These are phyloP conservation scores for Patella vulgata DNA, from an alignment of 1,140 invertebrate genomes.

Conservation along the genomic window DNA sequence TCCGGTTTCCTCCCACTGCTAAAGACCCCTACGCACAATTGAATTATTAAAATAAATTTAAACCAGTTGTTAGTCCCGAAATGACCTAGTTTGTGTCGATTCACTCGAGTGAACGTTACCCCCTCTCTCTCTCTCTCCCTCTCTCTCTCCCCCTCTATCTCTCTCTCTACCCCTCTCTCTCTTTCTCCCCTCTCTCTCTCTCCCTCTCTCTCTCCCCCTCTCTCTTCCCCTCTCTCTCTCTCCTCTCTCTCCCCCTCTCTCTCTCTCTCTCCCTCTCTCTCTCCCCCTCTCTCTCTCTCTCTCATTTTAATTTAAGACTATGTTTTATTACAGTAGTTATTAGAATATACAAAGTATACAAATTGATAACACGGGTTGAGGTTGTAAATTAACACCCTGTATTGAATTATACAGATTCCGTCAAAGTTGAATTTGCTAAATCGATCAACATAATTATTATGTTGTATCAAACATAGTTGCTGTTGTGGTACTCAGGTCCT, in stretches of 20 bases:
- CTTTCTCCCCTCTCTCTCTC: not conserved
- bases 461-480: not conserved
- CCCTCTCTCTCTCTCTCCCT: not conserved
- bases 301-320: not conserved
- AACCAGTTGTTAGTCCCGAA: too few relatives aligned
- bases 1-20: too few relatives aligned
- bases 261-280: conserved; percentile 6
- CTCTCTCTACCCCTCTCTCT: conserved; percentile 1
- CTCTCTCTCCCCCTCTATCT: conserved; percentile 3
- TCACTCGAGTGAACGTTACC: too few relatives aligned
- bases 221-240: conserved; percentile 2
- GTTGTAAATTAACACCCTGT: not conserved
- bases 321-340: not conserved
- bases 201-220: not conserved
- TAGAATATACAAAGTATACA: not conserved
- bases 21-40: too few relatives aligned
- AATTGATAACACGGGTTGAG: not conserved
- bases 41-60: too few relatives aligned
- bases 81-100: too few relatives aligned
- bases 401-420: not conserved
- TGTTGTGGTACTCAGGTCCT: too few relatives aligned
- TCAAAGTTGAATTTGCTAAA: not conserved
- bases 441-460: not conserved
- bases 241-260: not conserved
- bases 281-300: not conserved